Evolutionary conservation across 2,888 invertebrate genomes (phyloP).

Genomic region (Myopa tessellatipennis): DNA sequence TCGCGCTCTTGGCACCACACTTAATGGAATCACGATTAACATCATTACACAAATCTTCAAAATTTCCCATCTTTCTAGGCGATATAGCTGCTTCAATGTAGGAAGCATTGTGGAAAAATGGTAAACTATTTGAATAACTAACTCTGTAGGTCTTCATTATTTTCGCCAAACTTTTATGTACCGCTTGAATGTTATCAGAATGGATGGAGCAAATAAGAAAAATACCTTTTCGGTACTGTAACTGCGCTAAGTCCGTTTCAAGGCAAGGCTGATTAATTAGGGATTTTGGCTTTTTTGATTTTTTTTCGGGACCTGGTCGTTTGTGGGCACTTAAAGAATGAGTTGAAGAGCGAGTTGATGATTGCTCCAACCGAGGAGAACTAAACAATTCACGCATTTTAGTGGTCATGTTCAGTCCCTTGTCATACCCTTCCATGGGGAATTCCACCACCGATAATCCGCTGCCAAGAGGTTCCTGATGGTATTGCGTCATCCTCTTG

Average conservation of each 20-base stretch:
- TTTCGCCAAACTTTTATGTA: constrained; percentile 46
- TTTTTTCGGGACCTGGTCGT: no score
- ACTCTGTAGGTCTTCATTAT: constrained; percentile 46
- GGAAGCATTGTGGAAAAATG: constrained; percentile 45
- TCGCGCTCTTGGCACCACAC: constrained; percentile 49
- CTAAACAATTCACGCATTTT: background rate
- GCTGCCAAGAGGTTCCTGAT: no score
- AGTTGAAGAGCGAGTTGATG: no score
- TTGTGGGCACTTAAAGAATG: no score
- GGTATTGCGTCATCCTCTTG: no score
- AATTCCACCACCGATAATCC: no score
- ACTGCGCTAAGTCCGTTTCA: constrained; percentile 43
- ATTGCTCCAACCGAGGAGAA: background rate
- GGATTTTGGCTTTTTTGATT: background rate
- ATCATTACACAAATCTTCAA: constrained; percentile 42
- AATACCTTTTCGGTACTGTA: constrained; percentile 46
- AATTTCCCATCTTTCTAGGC: constrained; percentile 30
- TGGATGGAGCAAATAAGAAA: constrained; percentile 51
- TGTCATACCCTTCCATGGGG: background rate
- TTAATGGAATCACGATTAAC: constrained; percentile 48
- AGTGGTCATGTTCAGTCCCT: background rate
- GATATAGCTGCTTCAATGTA: constrained; percentile 22
- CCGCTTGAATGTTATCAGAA: constrained; percentile 44
- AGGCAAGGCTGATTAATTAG: background rate
- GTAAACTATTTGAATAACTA: constrained; percentile 46